A percentile compares a stretch with the other conserved stretches of the same genome.
Evolutionary conservation across 2,888 invertebrate genomes (phyloP).

Genomic region (Eudasyphora cyanicolor): DNA sequence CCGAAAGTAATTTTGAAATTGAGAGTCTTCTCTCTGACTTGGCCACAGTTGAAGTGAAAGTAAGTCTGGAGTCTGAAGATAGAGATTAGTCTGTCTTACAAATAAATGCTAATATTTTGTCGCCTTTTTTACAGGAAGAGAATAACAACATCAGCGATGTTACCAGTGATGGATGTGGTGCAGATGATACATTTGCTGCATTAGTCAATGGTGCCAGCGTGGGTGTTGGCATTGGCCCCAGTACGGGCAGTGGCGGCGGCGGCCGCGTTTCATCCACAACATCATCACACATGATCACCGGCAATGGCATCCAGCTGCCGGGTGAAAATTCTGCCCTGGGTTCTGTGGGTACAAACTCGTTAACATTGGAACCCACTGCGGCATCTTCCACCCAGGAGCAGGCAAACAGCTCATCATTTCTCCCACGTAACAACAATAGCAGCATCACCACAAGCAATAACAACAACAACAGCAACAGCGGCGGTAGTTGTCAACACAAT

Average conservation of each 20-base stretch:
- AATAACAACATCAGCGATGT: slow-evolving; percentile 72
- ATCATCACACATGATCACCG: slow-evolving; percentile 50
- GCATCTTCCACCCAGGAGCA: slow-evolving; percentile 64
- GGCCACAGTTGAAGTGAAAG: slow-evolving; percentile 87
- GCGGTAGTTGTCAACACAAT: slow-evolving; percentile 42
- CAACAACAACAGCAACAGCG: slow-evolving; percentile 67
- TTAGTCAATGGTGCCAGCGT: slow-evolving; percentile 65
- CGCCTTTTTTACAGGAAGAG: slow-evolving; percentile 74
- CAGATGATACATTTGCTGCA: slow-evolving; percentile 79
- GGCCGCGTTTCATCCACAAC: slow-evolving; percentile 59
- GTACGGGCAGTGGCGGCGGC: slow-evolving; percentile 29
- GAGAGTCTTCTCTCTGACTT: slow-evolving; percentile 91
- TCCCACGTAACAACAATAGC: slow-evolving; percentile 32
- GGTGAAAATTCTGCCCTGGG: slow-evolving; percentile 72
- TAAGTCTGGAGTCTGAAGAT: slow-evolving; percentile 74
- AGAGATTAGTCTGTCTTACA: no score
- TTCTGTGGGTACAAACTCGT: slow-evolving; percentile 73
- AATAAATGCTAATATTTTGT: no score
- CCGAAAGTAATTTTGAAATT: slow-evolving; percentile 92
- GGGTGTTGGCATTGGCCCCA: slow-evolving; percentile 39
- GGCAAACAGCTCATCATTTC: slow-evolving; percentile 56
- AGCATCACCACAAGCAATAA: slow-evolving; percentile 54
- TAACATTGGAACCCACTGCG: slow-evolving; percentile 64
- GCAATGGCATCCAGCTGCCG: slow-evolving; percentile 66
- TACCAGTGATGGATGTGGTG: slow-evolving; percentile 57